Percentiles rank a stretch among this genome's conserved stretches.
phyloP scores from a whole-genome alignment of 2,113 vertebrate species.

The Otocyon megalotis region DNA sequence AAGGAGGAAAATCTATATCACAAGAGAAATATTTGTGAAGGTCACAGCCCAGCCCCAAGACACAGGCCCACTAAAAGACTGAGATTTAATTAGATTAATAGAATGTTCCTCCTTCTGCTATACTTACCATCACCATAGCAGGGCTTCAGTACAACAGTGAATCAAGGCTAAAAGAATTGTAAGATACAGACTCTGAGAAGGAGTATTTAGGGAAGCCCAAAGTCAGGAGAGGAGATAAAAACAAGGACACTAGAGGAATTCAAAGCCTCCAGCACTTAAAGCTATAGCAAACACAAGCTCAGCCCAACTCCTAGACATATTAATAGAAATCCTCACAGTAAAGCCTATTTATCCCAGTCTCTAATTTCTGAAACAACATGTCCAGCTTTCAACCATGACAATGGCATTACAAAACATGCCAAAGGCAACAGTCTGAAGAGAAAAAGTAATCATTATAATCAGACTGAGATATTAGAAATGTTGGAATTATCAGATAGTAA shows the following conservation, averaged over 20 bases:
- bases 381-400: conserved; percentile 33
- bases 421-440: neutral
- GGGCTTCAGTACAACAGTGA: neutral
- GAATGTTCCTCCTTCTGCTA: neutral
- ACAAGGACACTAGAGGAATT: neutral
- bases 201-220: neutral
- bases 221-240: neutral
- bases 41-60: neutral
- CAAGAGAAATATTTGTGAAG: neutral
- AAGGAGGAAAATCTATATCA: neutral
- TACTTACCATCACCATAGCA: neutral
- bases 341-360: neutral
- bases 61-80: neutral
- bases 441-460: conserved; percentile 10
- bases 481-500: conserved; percentile 29
- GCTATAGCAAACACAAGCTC: neutral
- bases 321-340: neutral
- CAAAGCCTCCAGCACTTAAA: neutral
- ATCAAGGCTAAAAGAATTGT: neutral
- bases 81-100: neutral
- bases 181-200: neutral
- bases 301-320: neutral
- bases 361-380: neutral
- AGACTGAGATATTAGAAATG: neutral
- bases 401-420: neutral